Percentiles rank a stretch among this genome's conserved stretches.
phyloP scores from a whole-genome alignment of 2,113 vertebrate genomes.

The Hippoglossus stenolepis region DNA sequence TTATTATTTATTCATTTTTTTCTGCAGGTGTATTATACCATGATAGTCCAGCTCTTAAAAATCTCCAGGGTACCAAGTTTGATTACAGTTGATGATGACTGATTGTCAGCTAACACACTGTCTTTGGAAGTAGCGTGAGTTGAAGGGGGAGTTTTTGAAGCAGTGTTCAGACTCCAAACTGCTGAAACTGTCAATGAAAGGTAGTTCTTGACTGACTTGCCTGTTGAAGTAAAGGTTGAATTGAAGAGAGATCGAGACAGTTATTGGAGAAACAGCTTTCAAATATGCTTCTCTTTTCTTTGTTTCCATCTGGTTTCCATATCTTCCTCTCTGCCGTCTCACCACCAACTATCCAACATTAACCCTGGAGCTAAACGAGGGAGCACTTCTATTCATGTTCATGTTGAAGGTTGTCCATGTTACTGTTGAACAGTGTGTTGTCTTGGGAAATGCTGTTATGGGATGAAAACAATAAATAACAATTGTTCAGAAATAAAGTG shows the following conservation, averaged over 20 bases:
- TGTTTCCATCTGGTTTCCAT: neutral
- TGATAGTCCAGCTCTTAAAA: neutral
- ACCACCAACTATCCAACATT: neutral
- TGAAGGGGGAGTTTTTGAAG: neutral
- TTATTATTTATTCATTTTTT: conserved; percentile 15
- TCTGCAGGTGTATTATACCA: neutral
- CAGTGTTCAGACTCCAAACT: too few relatives aligned
- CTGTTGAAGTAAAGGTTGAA: conserved; percentile 49
- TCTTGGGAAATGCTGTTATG: conserved; percentile 26
- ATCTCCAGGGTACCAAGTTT: conserved; percentile 12
- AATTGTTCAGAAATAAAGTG: conserved; percentile 20
- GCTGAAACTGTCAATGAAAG: neutral
- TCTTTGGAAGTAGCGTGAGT: neutral
- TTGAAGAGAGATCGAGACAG: neutral
- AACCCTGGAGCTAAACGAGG: neutral
- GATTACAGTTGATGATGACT: conserved; percentile 27
- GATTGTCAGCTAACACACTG: neutral
- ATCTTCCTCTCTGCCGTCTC: neutral
- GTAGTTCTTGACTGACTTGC: conserved; percentile 16
- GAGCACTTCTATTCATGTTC: conserved; percentile 1
- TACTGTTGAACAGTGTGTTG: conserved; percentile 4
- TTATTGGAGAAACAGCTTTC: neutral
- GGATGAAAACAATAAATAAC: conserved; percentile 58
- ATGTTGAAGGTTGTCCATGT: neutral
- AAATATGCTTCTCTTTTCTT: neutral